phyloP scores from a whole-genome alignment of 2,888 invertebrate species.

The Ophion costatus region DNA sequence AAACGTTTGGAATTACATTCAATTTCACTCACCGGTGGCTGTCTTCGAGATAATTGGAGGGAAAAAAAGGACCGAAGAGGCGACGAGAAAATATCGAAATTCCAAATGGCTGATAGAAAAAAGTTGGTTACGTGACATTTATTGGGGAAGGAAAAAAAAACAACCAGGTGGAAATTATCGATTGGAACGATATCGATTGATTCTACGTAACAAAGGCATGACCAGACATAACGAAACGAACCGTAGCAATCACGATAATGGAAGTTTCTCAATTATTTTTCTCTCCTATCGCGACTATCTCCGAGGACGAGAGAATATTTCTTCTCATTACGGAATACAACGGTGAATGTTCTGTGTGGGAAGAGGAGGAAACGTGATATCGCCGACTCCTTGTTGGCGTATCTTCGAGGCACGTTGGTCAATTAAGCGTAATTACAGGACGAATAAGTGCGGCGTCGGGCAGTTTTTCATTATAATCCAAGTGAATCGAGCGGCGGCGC shows the following conservation, averaged over 20 bases:
- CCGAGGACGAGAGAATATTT: conserved; percentile 26
- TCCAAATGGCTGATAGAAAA: conserved; percentile 6
- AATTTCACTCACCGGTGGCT: conserved; percentile 30
- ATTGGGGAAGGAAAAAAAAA: conserved; percentile 17
- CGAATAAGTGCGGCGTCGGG: conserved; percentile 30
- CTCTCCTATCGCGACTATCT: conserved; percentile 10
- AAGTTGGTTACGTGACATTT: conserved; percentile 36
- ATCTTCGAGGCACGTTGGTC: conserved; percentile 38
- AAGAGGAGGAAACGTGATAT: conserved; percentile 6
- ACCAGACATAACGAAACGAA: conserved; percentile 16
- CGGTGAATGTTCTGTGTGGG: conserved; percentile 19
- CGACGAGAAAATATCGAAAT: conserved; percentile 5
- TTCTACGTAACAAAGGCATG: conserved; percentile 20
- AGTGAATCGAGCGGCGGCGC: neutral
- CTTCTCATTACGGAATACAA: conserved; percentile 23
- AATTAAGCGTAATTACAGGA: conserved; percentile 52
- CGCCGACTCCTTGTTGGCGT: conserved; percentile 23
- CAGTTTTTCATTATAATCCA: conserved; percentile 22
- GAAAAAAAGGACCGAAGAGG: conserved; percentile 8
- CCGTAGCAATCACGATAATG: conserved; percentile 43
- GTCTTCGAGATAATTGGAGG: conserved; percentile 35
- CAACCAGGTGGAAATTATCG: neutral
- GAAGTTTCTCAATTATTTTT: conserved; percentile 48
- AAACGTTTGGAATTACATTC: conserved; percentile 29
- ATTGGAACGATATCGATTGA: conserved; percentile 4